These are phyloP conservation scores for Catharus fuscescens DNA, from an alignment of 2,113 vertebrate genomes.

Conservation along the genomic window DNA sequence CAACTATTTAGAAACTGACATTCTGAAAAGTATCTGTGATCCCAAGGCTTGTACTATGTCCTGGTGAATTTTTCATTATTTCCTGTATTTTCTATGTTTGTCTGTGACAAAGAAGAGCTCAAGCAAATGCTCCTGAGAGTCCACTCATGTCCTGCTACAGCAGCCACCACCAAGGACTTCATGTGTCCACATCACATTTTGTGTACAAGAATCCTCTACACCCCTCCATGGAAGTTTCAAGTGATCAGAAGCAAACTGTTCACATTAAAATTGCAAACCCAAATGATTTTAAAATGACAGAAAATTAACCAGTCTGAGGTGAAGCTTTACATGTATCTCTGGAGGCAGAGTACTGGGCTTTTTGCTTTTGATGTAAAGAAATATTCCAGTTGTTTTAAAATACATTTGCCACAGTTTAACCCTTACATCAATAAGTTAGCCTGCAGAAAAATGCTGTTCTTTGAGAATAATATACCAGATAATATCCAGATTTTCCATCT, in stretches of 20 bases:
- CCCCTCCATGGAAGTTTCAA: neutral
- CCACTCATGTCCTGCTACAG: rapidly evolving
- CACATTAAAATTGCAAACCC: neutral
- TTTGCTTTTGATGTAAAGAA: neutral
- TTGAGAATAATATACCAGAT: neutral
- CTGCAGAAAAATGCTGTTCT: neutral
- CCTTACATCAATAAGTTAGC: neutral
- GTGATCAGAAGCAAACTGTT: neutral
- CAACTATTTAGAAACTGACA: neutral
- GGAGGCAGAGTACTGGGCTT: neutral
- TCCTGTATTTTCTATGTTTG: neutral
- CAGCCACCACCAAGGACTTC: neutral
- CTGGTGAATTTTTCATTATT: neutral
- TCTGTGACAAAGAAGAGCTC: neutral
- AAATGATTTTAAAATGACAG: neutral
- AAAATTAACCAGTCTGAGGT: neutral
- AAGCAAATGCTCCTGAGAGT: neutral
- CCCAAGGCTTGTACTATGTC: neutral
- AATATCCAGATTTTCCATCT: neutral
- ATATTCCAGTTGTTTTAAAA: neutral
- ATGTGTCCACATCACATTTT: rapidly evolving
- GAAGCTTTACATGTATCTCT: neutral
- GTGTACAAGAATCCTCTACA: neutral
- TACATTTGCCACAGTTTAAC: neutral
- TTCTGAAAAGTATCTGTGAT: neutral